Evolutionary conservation across 2,888 invertebrate genomes (phyloP).

Genomic region (Xestoiulus laeticollis): DNA sequence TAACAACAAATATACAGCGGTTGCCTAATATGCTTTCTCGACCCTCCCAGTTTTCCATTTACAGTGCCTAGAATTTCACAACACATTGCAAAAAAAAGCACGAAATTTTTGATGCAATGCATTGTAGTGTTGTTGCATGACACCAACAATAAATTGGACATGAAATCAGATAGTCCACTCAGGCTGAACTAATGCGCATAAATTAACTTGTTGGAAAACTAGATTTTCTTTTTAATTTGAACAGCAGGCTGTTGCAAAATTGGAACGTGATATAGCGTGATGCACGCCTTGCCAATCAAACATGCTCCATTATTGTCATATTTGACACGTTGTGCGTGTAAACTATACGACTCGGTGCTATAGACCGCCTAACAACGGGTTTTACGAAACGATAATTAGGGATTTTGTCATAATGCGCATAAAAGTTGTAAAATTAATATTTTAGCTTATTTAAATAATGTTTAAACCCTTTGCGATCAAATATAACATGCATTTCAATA

Average conservation of each 20-base stretch:
- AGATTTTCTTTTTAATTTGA: constrained; percentile 16
- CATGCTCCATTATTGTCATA: background rate
- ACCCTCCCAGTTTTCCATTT: background rate
- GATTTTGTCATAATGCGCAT: background rate
- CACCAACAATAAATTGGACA: constrained; percentile 16
- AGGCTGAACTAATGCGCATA: constrained; percentile 35
- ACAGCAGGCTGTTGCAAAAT: background rate
- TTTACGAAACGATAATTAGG: background rate
- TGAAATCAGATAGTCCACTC: constrained; percentile 15
- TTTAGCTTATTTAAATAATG: background rate
- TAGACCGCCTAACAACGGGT: background rate
- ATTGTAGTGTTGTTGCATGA: background rate
- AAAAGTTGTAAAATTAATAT: background rate
- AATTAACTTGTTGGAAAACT: constrained; percentile 7
- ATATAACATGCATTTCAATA: too few species aligned
- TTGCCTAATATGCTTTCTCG: constrained; percentile 12
- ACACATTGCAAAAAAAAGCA: constrained; percentile 7
- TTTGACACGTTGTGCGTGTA: background rate
- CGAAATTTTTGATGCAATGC: background rate
- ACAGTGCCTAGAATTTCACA: background rate
- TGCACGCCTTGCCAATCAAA: constrained; percentile 16
- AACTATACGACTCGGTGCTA: background rate
- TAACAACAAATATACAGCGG: background rate
- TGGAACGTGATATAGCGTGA: background rate
- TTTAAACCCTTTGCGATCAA: background rate